Percentiles rank a stretch among this genome's conserved stretches.
phyloP scores from a whole-genome alignment of 2,113 vertebrate species.

The Vulpes lagopus region DNA sequence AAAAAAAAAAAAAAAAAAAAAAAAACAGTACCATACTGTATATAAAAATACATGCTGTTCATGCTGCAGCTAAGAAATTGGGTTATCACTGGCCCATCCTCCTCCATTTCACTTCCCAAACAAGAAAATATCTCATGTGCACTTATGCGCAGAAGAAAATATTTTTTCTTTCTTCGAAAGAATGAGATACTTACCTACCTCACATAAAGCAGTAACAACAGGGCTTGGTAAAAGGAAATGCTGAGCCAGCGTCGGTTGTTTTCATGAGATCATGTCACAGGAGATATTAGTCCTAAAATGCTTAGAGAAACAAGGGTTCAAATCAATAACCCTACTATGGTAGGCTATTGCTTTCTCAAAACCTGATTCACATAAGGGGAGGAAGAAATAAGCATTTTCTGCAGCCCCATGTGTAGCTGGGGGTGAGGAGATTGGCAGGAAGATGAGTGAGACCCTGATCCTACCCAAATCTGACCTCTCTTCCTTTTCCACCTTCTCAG shows the following conservation, averaged over 20 bases:
- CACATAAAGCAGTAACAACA: not conserved
- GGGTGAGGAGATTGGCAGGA: not conserved
- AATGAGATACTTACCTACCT: not conserved
- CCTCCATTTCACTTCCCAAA: not conserved
- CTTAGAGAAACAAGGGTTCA: not conserved
- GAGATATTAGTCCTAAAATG: not conserved
- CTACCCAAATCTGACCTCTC: not conserved
- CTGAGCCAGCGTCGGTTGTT: not conserved
- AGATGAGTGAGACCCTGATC: not conserved
- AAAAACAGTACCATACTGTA: too few relatives aligned
- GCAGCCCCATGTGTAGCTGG: not conserved
- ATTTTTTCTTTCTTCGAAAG: constrained; percentile 1
- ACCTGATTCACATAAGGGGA: not conserved
- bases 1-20: too few relatives aligned
- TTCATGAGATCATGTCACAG: not conserved
- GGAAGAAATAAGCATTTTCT: not conserved
- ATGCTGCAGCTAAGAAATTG: not conserved
- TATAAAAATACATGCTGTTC: not conserved
- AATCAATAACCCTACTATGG: not conserved
- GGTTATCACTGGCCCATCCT: not conserved
- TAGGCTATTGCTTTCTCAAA: not conserved
- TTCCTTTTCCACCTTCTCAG: constrained; percentile 24
- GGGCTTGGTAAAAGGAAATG: not conserved
- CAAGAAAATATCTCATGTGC: not conserved
- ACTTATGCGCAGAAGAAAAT: not conserved